A percentile compares a stretch with the other conserved stretches of the same genome.
Evolutionary conservation across 2,797 vertebrate species (phyloP).

Genomic region (Diglossa cyanea): DNA sequence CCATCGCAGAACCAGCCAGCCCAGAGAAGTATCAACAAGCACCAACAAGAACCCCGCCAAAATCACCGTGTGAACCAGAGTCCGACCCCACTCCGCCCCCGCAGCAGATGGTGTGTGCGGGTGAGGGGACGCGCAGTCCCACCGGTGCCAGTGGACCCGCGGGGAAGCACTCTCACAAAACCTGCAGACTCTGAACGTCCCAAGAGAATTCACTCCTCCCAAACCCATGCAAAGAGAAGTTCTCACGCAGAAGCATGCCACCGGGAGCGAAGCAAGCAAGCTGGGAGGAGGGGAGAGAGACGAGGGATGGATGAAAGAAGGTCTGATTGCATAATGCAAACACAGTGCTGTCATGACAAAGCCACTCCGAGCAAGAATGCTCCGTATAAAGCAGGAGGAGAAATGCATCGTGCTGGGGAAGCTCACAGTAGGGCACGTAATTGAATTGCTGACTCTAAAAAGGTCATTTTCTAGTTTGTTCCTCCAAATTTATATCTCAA

Average conservation of each 20-base stretch:
- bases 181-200: constrained; percentile 54
- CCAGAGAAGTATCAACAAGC: constrained; percentile 69
- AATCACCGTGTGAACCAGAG: constrained; percentile 67
- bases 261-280: constrained; percentile 24
- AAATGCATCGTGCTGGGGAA: neutral
- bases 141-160: constrained; percentile 31
- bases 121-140: constrained; percentile 10
- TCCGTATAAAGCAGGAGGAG: neutral
- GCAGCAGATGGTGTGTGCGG: constrained; percentile 48
- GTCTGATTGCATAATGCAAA: constrained; percentile 61
- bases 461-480: constrained; percentile 64
- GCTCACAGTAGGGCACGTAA: constrained; percentile 37
- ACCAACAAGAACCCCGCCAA: constrained; percentile 65
- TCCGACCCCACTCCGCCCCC: constrained; percentile 40
- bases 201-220: constrained; percentile 47
- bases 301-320: constrained; percentile 43
- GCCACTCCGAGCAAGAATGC: constrained; percentile 50
- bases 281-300: neutral
- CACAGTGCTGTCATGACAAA: constrained; percentile 68
- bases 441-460: constrained; percentile 53
- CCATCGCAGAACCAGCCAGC: constrained; percentile 41
- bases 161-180: constrained; percentile 57
- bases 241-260: constrained; percentile 67
- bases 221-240: constrained; percentile 62
- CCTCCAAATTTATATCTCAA: constrained; percentile 57